Evolutionary conservation across 1,140 invertebrate genomes (phyloP).

Genomic region (Geopemphigus sp.): DNA sequence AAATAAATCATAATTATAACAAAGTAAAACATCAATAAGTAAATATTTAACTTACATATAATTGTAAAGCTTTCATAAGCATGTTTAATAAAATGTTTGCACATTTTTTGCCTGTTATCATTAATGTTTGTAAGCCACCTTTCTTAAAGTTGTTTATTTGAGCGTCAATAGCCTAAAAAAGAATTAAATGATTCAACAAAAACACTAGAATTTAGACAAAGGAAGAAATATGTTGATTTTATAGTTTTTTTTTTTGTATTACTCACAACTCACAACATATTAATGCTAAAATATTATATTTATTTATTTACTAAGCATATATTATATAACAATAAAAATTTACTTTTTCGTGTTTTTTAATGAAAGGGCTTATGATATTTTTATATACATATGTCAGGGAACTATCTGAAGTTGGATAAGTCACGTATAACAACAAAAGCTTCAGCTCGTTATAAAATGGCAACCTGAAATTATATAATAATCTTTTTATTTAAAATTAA

Average conservation of each 20-base stretch:
- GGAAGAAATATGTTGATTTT: neutral
- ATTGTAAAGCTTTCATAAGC: neutral
- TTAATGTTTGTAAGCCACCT: constrained; percentile 28
- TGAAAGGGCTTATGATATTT: constrained; percentile 38
- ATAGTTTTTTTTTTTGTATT: neutral
- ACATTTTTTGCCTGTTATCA: constrained; percentile 40
- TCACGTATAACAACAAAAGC: constrained; percentile 41
- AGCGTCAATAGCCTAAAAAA: constrained; percentile 23
- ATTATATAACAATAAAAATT: neutral
- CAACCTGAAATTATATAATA: constrained; percentile 1
- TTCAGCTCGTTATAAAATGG: constrained; percentile 45
- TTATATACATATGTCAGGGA: constrained; percentile 37
- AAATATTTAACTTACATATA: constrained; percentile 23
- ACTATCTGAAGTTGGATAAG: constrained; percentile 41
- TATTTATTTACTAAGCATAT: neutral
- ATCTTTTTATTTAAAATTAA: neutral
- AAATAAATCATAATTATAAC: neutral
- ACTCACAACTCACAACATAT: too few relatives aligned
- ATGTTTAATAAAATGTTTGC: neutral
- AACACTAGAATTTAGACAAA: neutral
- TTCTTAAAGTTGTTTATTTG: constrained; percentile 28
- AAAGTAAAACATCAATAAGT: neutral
- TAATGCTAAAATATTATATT: too few relatives aligned
- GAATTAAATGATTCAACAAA: neutral
- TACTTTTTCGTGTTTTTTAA: constrained; percentile 40